Evolutionary conservation across 2,888 invertebrate genomes (phyloP).

Genomic region (Drosophila acutilabella): DNA sequence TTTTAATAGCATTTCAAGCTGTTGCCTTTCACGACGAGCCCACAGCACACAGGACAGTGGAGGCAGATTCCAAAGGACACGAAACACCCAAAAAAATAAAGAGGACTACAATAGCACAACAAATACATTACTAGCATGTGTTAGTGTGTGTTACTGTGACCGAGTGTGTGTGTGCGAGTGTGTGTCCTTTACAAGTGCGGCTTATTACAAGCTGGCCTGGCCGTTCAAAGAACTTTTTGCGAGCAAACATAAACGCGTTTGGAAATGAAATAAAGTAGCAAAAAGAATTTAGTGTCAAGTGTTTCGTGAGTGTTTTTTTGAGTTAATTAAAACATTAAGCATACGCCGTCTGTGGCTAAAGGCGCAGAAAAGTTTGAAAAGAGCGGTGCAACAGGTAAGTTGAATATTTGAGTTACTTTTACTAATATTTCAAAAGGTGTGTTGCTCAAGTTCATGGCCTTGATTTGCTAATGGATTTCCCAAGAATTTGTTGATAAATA

Average conservation of each 20-base stretch:
- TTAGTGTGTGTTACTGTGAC: constrained; percentile 17
- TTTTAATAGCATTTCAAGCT: constrained; percentile 82
- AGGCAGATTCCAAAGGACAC: constrained; percentile 7
- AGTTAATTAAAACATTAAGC: constrained; percentile 53
- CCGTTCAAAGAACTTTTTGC: constrained; percentile 42
- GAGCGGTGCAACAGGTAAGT: constrained; percentile 48
- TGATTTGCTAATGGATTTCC: background rate
- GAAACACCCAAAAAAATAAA: constrained; percentile 14
- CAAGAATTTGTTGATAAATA: background rate
- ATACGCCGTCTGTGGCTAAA: constrained; percentile 24
- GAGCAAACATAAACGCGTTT: constrained; percentile 55
- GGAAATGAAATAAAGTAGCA: constrained; percentile 67
- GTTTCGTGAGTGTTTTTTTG: constrained; percentile 18
- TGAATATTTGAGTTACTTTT: background rate
- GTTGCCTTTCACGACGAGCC: constrained; percentile 66
- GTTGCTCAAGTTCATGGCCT: background rate
- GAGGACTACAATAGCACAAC: constrained; percentile 43
- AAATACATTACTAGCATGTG: constrained; percentile 45
- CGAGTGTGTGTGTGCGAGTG: constrained; percentile 15
- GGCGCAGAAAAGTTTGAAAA: background rate
- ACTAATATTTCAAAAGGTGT: background rate
- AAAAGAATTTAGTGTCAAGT: constrained; percentile 57
- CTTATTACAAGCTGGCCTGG: constrained; percentile 64
- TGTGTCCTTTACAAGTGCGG: constrained; percentile 49
- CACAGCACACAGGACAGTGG: constrained; percentile 27